Base-by-base conservation (phyloP, 37 sponge, comb jelly and placozoan genomes). In the Oscarella lobularis region DNA sequence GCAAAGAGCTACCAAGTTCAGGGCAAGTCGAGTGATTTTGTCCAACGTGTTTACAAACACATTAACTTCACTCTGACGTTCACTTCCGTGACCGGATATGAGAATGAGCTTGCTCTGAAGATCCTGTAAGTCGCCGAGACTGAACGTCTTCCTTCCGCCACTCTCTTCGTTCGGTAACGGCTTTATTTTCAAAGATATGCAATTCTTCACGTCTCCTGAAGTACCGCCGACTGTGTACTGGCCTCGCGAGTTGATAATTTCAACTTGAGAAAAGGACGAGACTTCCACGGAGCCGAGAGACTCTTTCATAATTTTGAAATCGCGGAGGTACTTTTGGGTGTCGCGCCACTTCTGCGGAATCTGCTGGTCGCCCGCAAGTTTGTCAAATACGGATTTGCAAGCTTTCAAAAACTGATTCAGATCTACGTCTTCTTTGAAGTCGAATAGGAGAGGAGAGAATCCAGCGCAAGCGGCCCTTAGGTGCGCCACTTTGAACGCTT, bases 221-320 rank as follows among this genome's bases (percentile, higher is more conserved):
- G n/a, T n/a, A n/a, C n/a, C n/a, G 5, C 71, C 71, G 1, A 83
- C 41, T 0, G 48, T 69, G 36, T 80, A 83, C 3, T 27, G n/a
- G 38, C 83, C 78, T 37, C 79, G 79, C 55, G 31, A 20, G 30
- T 79, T 81, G 2, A 82, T 82, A 33, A 66, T 67, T 5, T 79
- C 69, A 2, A 78, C n/a, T 78, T 82, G 82, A 33, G 67, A 65
- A 67, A 66, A 66, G 14, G 82, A 82, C 27, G 82, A 48, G 31
- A 48, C 66, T 31, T 79, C 77, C 20, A 82, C 82, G 38, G 82
- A 82, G n/a, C 77, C 77, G 35, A 73, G 82, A 30, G 72, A 77
- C 40, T 82, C 67, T 37, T 66, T 39, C 30, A 80, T 54, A 39
- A 31, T 60, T 73, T 77, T 67, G 35, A 39, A 79, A 67, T 69